These are phyloP conservation scores for Lepidurus apus DNA, from an alignment of 1,140 invertebrate genomes.

Conservation along the genomic window DNA sequence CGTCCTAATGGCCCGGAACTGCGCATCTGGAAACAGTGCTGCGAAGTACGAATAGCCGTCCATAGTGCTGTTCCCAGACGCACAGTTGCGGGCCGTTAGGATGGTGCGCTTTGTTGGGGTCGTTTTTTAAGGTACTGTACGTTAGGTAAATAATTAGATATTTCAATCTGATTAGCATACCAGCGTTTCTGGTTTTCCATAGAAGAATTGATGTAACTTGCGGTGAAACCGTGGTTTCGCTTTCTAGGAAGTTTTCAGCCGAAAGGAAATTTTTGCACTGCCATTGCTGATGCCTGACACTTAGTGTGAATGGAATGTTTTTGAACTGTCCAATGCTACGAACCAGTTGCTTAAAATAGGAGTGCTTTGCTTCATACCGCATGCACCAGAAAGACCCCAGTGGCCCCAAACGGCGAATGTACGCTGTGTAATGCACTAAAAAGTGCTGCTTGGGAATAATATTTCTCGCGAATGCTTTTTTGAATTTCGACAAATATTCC, in stretches of 20 bases:
- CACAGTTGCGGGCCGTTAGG: too few species aligned
- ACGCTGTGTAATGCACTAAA: background rate
- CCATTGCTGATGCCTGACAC: conserved; percentile 26
- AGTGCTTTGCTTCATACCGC: conserved; percentile 33
- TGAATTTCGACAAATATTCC: conserved; percentile 27
- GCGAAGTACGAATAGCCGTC: too few species aligned
- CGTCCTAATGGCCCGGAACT: too few species aligned
- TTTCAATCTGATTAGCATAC: background rate
- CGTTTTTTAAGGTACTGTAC: background rate
- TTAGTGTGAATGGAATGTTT: conserved; percentile 24
- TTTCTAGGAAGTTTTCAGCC: background rate
- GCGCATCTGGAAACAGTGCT: too few species aligned
- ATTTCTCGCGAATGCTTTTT: conserved; percentile 24
- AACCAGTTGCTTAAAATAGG: conserved; percentile 31
- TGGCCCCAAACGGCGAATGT: conserved; percentile 13
- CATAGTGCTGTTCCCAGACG: too few species aligned
- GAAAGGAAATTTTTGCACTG: background rate
- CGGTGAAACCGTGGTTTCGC: background rate
- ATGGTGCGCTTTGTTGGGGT: too few species aligned
- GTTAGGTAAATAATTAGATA: conserved; percentile 7
- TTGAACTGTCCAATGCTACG: conserved; percentile 23
- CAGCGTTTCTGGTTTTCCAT: background rate
- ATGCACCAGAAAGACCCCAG: background rate
- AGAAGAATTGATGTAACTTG: background rate
- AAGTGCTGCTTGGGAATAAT: conserved; percentile 23